These are phyloP conservation scores for Onchidella celtica DNA, from an alignment of 2,888 invertebrate species.

Conservation along the genomic window DNA sequence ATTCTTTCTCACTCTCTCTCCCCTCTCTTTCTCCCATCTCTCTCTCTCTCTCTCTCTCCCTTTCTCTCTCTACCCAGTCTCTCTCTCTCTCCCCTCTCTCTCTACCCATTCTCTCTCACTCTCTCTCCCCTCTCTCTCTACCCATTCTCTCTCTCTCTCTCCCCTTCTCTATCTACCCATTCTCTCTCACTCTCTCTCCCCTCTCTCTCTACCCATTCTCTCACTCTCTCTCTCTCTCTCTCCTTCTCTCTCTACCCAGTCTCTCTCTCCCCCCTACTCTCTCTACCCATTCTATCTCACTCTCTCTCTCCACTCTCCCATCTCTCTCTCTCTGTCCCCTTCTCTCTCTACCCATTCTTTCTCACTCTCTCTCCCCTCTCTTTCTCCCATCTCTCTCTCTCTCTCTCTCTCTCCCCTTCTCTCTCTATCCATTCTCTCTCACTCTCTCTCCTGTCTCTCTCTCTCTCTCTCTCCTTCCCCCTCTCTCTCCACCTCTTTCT, in stretches of 20 bases:
- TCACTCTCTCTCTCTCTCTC: constrained; percentile 14
- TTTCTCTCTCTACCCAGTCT: constrained; percentile 36
- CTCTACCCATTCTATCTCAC: neutral
- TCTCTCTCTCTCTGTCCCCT: no score
- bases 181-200: neutral
- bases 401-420: neutral
- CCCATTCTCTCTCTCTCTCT: no score
- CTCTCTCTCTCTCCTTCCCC: neutral
- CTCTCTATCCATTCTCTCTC: neutral
- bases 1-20: neutral
- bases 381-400: neutral
- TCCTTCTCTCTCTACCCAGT: neutral
- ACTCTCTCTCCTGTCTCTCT: neutral
- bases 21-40: constrained; percentile 1
- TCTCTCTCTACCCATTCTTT: neutral
- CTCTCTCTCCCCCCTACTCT: neutral
- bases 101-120: no score
- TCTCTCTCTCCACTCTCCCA: no score
- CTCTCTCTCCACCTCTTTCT: neutral
- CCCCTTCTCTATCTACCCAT: no score
- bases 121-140: no score
- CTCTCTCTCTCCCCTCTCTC: no score
- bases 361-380: neutral
- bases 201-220: neutral
- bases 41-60: neutral